Evolutionary conservation across 1,140 invertebrate genomes (phyloP).

Genomic region (Calephelis nemesis): DNA sequence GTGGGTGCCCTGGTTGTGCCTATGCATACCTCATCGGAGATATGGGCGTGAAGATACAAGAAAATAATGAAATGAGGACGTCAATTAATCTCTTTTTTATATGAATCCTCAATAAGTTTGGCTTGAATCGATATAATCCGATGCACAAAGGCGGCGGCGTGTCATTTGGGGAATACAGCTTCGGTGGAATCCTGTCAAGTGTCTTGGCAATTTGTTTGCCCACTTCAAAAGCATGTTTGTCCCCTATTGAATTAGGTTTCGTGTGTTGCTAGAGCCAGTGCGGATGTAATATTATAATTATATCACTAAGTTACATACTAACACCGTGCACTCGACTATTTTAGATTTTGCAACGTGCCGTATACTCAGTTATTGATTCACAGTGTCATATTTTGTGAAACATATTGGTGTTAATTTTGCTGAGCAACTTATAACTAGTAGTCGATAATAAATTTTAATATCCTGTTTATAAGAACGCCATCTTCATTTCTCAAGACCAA

Average conservation of each 20-base stretch:
- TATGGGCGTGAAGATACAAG: too few relatives aligned
- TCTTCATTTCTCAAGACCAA: too few relatives aligned
- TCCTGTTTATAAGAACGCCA: too few relatives aligned
- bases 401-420: too few relatives aligned
- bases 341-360: too few relatives aligned
- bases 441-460: too few relatives aligned
- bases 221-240: slow-evolving; percentile 59
- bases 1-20: too few relatives aligned
- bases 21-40: too few relatives aligned
- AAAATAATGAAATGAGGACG: not conserved
- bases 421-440: too few relatives aligned
- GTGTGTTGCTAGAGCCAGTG: not conserved
- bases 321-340: too few relatives aligned
- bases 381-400: not conserved
- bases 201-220: slow-evolving; percentile 65
- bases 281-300: not conserved
- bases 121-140: slow-evolving; percentile 59
- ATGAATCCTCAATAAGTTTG: slow-evolving; percentile 11
- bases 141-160: slow-evolving; percentile 45
- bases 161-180: slow-evolving; percentile 60
- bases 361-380: too few relatives aligned
- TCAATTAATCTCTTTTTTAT: slow-evolving; percentile 20
- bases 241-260: slow-evolving; percentile 29
- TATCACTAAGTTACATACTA: not conserved
- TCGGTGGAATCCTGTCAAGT: slow-evolving; percentile 59